Evolutionary conservation across 2,797 vertebrate genomes (phyloP).

Genomic region (Clarias platycephalus): DNA sequence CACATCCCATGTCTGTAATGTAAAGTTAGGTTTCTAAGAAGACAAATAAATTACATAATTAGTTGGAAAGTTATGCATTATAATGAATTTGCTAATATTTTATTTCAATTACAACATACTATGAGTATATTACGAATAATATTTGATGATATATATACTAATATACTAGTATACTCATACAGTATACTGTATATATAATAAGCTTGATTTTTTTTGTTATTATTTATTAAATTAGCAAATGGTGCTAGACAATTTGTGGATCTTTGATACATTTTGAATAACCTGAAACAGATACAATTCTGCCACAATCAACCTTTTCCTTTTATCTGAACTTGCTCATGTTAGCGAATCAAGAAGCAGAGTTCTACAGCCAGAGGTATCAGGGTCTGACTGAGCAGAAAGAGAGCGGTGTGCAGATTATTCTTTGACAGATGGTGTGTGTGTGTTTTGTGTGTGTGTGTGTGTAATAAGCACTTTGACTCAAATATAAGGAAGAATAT

Average conservation of each 20-base stretch:
- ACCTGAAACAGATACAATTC: background rate
- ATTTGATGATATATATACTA: no score
- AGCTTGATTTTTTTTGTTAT: no score
- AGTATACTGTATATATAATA: background rate
- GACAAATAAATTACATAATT: background rate
- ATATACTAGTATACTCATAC: no score
- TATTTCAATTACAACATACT: background rate
- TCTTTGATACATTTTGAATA: background rate
- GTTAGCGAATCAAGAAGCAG: background rate
- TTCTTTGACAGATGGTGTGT: slow-evolving; percentile 43
- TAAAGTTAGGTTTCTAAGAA: background rate
- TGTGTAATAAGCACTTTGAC: background rate
- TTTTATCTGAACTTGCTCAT: background rate
- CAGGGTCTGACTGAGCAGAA: slow-evolving; percentile 21
- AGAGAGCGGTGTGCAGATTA: slow-evolving; percentile 43
- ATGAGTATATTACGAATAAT: background rate
- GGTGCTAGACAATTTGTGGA: background rate
- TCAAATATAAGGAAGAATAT: slow-evolving; percentile 22
- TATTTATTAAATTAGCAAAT: no score
- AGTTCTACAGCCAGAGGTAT: slow-evolving; percentile 25
- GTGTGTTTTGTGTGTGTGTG: slow-evolving; percentile 10
- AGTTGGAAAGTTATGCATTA: background rate
- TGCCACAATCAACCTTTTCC: background rate
- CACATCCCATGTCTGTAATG: background rate
- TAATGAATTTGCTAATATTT: background rate